Percentiles rank a stretch among this genome's conserved stretches.
These are phyloP conservation scores for Petromus typicus DNA, from an alignment of 2,113 vertebrate species.

Conservation along the genomic window DNA sequence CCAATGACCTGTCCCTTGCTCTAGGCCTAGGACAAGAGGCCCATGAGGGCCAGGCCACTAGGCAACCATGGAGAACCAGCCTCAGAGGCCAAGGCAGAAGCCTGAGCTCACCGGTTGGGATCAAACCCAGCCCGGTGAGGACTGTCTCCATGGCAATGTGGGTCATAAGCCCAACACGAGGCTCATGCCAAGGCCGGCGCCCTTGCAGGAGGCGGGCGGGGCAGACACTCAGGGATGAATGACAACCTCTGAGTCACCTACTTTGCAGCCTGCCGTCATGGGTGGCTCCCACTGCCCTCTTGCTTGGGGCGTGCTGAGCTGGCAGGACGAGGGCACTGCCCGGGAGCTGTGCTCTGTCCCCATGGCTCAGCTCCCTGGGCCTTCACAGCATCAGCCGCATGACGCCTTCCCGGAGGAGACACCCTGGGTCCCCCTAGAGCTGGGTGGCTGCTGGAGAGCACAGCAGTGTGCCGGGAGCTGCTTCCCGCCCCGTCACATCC, in stretches of 20 bases:
- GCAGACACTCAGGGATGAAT: slow-evolving; percentile 27
- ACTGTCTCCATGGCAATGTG: slow-evolving; percentile 67
- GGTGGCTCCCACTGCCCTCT: slow-evolving; percentile 46
- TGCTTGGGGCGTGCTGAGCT: slow-evolving; percentile 59
- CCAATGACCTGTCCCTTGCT: not conserved
- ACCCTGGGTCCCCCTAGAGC: not conserved
- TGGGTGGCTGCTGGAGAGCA: not conserved
- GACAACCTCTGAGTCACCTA: slow-evolving; percentile 66
- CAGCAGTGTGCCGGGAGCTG: not conserved
- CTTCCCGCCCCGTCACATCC: not conserved
- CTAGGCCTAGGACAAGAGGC: not conserved
- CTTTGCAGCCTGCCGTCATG: not conserved
- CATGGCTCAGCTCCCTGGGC: slow-evolving; percentile 36
- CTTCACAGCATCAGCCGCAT: not conserved
- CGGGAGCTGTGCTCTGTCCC: slow-evolving; percentile 58
- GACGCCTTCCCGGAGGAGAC: not conserved
- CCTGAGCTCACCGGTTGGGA: slow-evolving; percentile 52
- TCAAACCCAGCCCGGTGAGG: slow-evolving; percentile 48
- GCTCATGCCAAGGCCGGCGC: not conserved
- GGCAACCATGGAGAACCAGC: not conserved
- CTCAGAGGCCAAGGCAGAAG: slow-evolving; percentile 13
- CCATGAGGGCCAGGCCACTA: not conserved
- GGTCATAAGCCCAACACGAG: slow-evolving; percentile 26
- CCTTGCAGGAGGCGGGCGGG: slow-evolving; percentile 7
- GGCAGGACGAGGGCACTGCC: slow-evolving; percentile 66